These are phyloP conservation scores for Centropyge bicolor DNA, from an alignment of 2,797 vertebrate genomes.

Conservation along the genomic window DNA sequence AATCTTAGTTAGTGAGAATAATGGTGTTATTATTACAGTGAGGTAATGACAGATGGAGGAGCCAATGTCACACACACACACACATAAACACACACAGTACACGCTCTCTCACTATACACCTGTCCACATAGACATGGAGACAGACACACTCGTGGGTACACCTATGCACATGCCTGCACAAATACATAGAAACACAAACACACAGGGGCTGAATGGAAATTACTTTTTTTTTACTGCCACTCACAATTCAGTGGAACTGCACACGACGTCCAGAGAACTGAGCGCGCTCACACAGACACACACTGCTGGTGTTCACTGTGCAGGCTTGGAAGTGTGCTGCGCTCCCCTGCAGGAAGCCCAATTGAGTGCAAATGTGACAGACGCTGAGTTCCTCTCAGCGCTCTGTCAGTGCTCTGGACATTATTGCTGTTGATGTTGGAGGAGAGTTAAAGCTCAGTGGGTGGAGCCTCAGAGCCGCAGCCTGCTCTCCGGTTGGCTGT, in stretches of 20 bases:
- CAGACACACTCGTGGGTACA: neutral
- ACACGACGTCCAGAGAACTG: neutral
- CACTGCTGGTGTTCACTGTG: constrained; percentile 8
- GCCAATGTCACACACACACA: constrained; percentile 45
- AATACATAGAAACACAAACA: constrained; percentile 4
- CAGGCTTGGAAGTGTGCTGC: constrained; percentile 33
- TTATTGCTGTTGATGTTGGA: constrained; percentile 50
- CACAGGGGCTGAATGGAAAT: constrained; percentile 57
- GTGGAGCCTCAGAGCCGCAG: neutral
- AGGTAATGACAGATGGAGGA: constrained; percentile 73
- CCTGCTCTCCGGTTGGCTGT: neutral
- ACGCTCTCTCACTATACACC: constrained; percentile 26
- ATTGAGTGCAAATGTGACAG: constrained; percentile 49
- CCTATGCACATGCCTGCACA: neutral
- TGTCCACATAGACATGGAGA: constrained; percentile 9
- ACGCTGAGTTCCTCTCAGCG: constrained; percentile 42
- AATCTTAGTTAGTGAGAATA: constrained; percentile 71
- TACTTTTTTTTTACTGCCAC: constrained; percentile 50
- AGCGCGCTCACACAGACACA: constrained; percentile 24
- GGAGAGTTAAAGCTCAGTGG: constrained; percentile 4
- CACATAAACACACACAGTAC: constrained; percentile 10
- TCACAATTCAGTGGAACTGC: constrained; percentile 32
- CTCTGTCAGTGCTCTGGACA: constrained; percentile 25
- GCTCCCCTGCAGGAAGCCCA: constrained; percentile 38
- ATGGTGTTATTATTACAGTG: constrained; percentile 77